Conservation (phyloP, 2,797 vertebrate genomes). For the Spinibarbus caldwelli region DNA sequence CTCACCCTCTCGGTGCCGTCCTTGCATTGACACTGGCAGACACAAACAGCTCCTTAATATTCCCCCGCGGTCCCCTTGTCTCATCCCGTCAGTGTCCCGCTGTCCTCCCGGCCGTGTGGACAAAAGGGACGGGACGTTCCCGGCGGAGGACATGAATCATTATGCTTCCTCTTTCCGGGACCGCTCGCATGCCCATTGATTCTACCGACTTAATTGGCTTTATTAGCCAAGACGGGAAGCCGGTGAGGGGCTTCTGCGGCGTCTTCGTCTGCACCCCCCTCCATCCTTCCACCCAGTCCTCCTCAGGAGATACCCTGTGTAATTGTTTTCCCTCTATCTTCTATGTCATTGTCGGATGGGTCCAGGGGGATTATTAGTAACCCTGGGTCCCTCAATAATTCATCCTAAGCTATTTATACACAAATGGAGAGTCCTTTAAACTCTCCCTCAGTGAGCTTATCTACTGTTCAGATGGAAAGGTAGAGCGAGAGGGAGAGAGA, state of each 20-base stretch:
- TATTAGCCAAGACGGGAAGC: slow-evolving; percentile 81
- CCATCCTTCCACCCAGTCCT: slow-evolving; percentile 62
- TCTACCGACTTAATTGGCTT: slow-evolving; percentile 81
- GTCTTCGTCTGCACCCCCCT: slow-evolving; percentile 22
- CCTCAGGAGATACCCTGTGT: slow-evolving; percentile 78
- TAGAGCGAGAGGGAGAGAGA: slow-evolving; percentile 61
- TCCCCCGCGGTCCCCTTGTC: slow-evolving; percentile 69
- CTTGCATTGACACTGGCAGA: slow-evolving; percentile 49
- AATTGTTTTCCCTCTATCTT: slow-evolving; percentile 86
- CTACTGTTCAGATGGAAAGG: slow-evolving; percentile 77
- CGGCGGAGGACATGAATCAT: slow-evolving; percentile 75
- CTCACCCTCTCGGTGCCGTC: slow-evolving; percentile 41
- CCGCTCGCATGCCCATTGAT: slow-evolving; percentile 77
- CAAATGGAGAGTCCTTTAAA: slow-evolving; percentile 84
- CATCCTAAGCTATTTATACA: slow-evolving; percentile 85
- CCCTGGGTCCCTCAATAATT: slow-evolving; percentile 84
- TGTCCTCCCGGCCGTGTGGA: slow-evolving; percentile 49
- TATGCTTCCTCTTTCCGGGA: slow-evolving; percentile 74
- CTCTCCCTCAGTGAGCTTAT: slow-evolving; percentile 82
- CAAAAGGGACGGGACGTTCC: slow-evolving; percentile 48
- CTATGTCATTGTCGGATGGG: slow-evolving; percentile 83
- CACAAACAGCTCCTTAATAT: slow-evolving; percentile 76
- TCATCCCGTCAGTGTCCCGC: slow-evolving; percentile 59
- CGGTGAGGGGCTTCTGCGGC: slow-evolving; percentile 72
- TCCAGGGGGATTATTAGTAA: slow-evolving; percentile 84